These are phyloP conservation scores for Columba janthina DNA, from an alignment of 2,113 vertebrate species.

Conservation along the genomic window DNA sequence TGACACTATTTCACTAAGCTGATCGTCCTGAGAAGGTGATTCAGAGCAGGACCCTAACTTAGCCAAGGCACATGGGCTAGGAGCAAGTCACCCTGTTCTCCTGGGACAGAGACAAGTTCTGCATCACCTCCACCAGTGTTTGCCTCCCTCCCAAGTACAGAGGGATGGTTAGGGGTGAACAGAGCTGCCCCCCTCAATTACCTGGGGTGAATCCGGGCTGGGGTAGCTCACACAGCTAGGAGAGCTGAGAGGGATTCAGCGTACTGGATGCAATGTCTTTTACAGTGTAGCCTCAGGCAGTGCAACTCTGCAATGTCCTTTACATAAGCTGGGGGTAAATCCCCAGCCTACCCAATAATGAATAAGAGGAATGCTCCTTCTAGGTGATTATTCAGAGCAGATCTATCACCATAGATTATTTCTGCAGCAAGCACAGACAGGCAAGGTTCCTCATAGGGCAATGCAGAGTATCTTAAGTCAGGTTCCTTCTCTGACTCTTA, in stretches of 20 bases:
- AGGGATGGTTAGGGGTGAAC: not conserved
- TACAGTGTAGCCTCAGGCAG: not conserved
- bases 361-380: not conserved
- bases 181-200: not conserved
- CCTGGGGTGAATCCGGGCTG: not conserved
- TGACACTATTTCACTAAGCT: not conserved
- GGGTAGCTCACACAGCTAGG: not conserved
- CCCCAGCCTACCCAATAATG: not conserved
- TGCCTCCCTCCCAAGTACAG: not conserved
- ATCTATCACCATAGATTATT: not conserved
- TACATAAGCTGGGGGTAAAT: not conserved
- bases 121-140: not conserved
- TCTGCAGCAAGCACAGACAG: not conserved
- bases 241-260: not conserved
- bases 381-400: not conserved
- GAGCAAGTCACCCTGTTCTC: not conserved
- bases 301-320: not conserved
- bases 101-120: not conserved
- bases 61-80: accelerated
- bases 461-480: not conserved
- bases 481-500: not conserved
- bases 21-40: not conserved
- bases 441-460: not conserved
- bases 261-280: not conserved
- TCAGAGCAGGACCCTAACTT: not conserved